Evolutionary conservation across 2,888 invertebrate genomes (phyloP).

Genomic region (Heliconius cydno): DNA sequence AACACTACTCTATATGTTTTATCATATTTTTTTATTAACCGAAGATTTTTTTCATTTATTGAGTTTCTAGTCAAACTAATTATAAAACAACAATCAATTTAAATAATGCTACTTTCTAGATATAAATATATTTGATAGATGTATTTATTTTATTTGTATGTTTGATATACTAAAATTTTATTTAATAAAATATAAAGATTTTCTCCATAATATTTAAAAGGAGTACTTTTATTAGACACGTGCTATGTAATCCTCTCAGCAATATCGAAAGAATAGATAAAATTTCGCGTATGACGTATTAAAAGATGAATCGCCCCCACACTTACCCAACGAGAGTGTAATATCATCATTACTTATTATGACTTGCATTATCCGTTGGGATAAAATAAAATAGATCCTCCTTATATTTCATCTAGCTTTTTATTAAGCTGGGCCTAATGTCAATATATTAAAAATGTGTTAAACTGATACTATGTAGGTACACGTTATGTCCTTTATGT

Average conservation of each 20-base stretch:
- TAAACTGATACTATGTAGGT: background rate
- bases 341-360: slow-evolving; percentile 52
- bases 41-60: background rate
- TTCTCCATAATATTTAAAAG: slow-evolving; percentile 5
- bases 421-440: slow-evolving; percentile 25
- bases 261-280: slow-evolving; percentile 43
- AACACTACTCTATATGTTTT: no score
- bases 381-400: slow-evolving; percentile 46
- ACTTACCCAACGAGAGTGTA: slow-evolving; percentile 45
- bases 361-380: slow-evolving; percentile 52
- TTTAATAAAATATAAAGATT: background rate
- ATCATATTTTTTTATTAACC: background rate
- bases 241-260: slow-evolving; percentile 32
- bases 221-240: slow-evolving; percentile 27
- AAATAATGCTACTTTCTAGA: background rate
- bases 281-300: slow-evolving; percentile 47
- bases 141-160: background rate
- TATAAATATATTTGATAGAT: no score
- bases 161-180: background rate
- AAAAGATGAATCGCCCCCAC: slow-evolving; percentile 49
- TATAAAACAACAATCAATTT: background rate
- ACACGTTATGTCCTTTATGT: background rate
- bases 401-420: slow-evolving; percentile 40
- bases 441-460: slow-evolving; percentile 1
- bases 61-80: background rate